A percentile compares a stretch with the other conserved stretches of the same genome.
Conservation (phyloP, 2,113 vertebrate genomes). For the Vulpes vulpes region DNA sequence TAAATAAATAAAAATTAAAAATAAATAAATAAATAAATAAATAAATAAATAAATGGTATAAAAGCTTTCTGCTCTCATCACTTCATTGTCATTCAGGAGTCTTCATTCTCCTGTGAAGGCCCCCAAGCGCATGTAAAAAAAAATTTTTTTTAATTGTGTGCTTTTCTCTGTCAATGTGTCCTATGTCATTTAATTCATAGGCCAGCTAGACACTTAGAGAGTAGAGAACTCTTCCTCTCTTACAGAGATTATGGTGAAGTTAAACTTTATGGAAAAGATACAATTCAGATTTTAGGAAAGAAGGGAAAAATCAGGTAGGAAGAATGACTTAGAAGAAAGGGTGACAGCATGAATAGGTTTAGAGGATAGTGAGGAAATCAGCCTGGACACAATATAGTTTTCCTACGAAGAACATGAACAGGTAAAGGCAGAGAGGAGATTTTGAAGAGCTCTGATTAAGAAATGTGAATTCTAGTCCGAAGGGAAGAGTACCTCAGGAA, state of each 20-base stretch:
- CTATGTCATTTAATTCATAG: background rate
- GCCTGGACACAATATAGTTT: background rate
- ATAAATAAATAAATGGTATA: background rate
- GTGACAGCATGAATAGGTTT: background rate
- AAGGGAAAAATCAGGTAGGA: background rate
- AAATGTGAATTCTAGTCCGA: constrained; percentile 1
- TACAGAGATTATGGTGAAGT: background rate
- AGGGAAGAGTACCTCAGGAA: background rate
- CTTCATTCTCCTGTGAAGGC: constrained; percentile 13
- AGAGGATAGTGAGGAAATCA: background rate
- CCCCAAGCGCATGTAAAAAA: background rate
- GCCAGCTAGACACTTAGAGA: background rate
- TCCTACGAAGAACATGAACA: constrained; percentile 3
- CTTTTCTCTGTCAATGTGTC: background rate
- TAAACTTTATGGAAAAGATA: background rate
- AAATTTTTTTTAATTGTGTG: background rate
- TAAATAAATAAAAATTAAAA: no score
- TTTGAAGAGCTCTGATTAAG: constrained; percentile 22
- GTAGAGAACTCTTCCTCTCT: background rate
- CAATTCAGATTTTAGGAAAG: constrained; percentile 43
- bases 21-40: no score
- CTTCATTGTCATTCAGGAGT: background rate
- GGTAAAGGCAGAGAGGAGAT: background rate
- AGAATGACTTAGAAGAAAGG: background rate
- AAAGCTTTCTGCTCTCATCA: background rate